phyloP scores from a whole-genome alignment of 53 echinoderm and acorn worm species.

The Apostichopus leukothele region DNA sequence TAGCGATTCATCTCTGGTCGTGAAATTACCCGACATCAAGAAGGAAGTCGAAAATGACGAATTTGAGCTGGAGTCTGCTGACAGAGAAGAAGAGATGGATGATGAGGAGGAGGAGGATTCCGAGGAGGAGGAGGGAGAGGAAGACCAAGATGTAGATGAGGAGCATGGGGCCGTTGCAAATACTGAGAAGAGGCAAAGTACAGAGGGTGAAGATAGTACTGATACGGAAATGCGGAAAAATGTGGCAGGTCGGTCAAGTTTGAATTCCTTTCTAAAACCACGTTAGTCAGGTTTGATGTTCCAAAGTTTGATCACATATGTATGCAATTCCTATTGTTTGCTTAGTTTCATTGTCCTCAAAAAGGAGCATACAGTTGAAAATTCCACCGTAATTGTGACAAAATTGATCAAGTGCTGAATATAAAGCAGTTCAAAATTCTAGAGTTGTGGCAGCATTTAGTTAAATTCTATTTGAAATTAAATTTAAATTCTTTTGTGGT shows the following conservation, averaged over 20 bases:
- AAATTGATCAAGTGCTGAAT: too few relatives aligned
- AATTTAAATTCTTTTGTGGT: too few relatives aligned
- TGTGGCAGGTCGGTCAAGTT: slow-evolving; percentile 2
- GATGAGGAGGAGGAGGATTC: slow-evolving; percentile 11
- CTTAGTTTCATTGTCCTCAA: too few relatives aligned
- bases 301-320: too few relatives aligned
- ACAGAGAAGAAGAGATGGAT: background rate
- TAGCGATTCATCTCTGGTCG: slow-evolving; percentile 19
- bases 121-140: slow-evolving; percentile 16
- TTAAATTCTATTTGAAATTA: too few relatives aligned
- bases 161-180: background rate
- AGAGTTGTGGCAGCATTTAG: too few relatives aligned
- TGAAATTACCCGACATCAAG: slow-evolving; percentile 31
- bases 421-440: too few relatives aligned
- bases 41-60: slow-evolving; percentile 28
- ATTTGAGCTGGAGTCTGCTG: background rate
- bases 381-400: too few relatives aligned
- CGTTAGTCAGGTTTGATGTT: too few relatives aligned
- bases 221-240: slow-evolving; percentile 36
- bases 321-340: too few relatives aligned
- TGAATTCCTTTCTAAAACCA: too few relatives aligned
- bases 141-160: slow-evolving; percentile 36
- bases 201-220: slow-evolving; percentile 37
- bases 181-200: slow-evolving; percentile 33
- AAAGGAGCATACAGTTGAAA: too few relatives aligned